Evolutionary conservation across 2,113 vertebrate genomes (phyloP), one percentile per base, ranked within the genome.

Genomic region (Azemiops feae): DNA sequence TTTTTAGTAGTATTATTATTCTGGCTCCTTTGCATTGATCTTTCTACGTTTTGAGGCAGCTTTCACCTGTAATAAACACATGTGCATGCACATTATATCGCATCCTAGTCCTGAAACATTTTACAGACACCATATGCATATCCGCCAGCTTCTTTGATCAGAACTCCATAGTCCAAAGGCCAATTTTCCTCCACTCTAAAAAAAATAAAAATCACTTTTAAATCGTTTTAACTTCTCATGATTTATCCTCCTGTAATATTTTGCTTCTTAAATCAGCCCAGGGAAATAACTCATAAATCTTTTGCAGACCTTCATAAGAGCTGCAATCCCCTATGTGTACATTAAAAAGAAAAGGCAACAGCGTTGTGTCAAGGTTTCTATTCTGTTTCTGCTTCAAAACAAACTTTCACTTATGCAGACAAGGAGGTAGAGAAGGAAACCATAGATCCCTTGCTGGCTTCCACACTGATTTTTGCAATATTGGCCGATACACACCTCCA

Each of bases 261-360:
- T 91, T 27, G 23, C 55, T 20, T 20, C 52, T 16, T 16, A 27
- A 93, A 34, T 39, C 43, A 3, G 85, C 0, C 0, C 4, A 90
- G 2, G 7, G 20, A 14, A 88, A 53, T 0, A 50, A 10, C 0
- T 1, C 87, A 93, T 43, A 58, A n/a, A 0, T 0, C 0, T 7
- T 6, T 8, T 2, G 91, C 60, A 94, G 81, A 91, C n/a, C 45
- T 60, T 23, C 30, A 8, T 55, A 90, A 95, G 87, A 90, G 92
- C 94, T 95, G 95, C 90, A 89, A 93, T 95, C 90, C 5, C 23
- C 10, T 23, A 20, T 25, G 5, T 89, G 91, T 50, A 60, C 85
- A 87, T 81, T 60, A 86, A 93, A 93, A 96, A 91, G 94, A 92
- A 30, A 93, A 88, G 92, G 87, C 53, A 87, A 81, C 74, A 43